Conservation (phyloP, 2,113 vertebrate species). For the Bucco capensis region DNA sequence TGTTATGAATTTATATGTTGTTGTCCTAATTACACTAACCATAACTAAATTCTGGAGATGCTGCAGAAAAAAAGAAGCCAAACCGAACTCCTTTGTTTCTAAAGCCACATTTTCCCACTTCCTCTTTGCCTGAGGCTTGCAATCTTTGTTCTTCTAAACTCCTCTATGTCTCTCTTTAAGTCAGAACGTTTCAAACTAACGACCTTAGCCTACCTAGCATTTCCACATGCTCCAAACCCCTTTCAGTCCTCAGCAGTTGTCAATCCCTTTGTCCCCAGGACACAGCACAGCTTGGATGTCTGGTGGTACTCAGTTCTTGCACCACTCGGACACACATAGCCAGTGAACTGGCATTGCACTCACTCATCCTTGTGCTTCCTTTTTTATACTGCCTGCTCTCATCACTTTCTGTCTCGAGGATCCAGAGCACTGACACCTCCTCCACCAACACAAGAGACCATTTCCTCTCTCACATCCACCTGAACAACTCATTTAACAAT, state of each 20-base stretch:
- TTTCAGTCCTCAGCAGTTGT: not conserved
- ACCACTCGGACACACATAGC: not conserved
- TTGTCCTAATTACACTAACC: not conserved
- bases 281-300: not conserved
- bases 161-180: not conserved
- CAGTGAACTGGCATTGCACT: not conserved
- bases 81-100: not conserved
- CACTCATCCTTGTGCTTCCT: not conserved
- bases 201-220: not conserved
- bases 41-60: not conserved
- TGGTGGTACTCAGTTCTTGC: not conserved
- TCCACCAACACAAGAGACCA: not conserved
- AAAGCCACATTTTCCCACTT: not conserved
- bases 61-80: not conserved
- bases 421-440: not conserved
- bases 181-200: not conserved
- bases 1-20: not conserved
- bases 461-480: not conserved
- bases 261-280: not conserved
- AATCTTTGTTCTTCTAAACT: not conserved
- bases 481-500: not conserved
- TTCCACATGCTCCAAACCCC: not conserved
- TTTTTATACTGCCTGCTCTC: not conserved
- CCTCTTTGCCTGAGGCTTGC: not conserved
- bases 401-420: not conserved